Base-by-base conservation (phyloP, 2,888 invertebrate genomes). In the Meiosimyza platycephala region DNA sequence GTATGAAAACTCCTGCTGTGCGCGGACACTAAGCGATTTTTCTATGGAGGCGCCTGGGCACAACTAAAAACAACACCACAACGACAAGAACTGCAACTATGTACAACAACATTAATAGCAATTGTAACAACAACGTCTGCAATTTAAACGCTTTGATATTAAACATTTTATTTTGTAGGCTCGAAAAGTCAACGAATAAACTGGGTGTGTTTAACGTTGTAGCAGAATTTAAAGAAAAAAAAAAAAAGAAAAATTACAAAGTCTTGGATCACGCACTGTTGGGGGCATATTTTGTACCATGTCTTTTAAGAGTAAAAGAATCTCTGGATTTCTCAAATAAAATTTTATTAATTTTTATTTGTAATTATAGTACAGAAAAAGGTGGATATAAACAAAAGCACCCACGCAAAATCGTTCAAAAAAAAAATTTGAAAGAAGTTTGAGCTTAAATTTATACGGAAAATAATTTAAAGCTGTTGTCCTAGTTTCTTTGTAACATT, bases 1-100 rank as follows among this genome's bases (percentile, higher is more conserved):
- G 77, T 74, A 77, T 76, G 76, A 77, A 78, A 76, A 72, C 77
- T 76, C 78, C 78, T 77, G 78, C 78, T 79, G 79, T 64, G 79
- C 73, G 63, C 73, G 76, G 76, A 79, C 79, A 79, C 79, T 77
- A 75, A 72, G 71, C 72, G 68, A 77, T 76, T 62, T 66, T 72
- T 66, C 51, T 62, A 40, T 66, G 68, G 71, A 75, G 73, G 74
- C 75, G 74, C 75, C 72, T 72, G 68, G 65, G 15, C 60, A 72
- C 55, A 59, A 71, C 22, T 18, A 70, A 72, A 64, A 71, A 55
- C 55, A 54, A 55, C 22, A 62, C 70, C 9, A 74, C 62, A 33
- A 16, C 52, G 52, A 73, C 47, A 18, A 54, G 54, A 67, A 60
- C 73, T 72, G 73, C 71, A 76, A 77, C 63, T 74, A 72, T 54